Base-by-base conservation (phyloP, 1,140 invertebrate species). In the Aradophagus sp. region DNA sequence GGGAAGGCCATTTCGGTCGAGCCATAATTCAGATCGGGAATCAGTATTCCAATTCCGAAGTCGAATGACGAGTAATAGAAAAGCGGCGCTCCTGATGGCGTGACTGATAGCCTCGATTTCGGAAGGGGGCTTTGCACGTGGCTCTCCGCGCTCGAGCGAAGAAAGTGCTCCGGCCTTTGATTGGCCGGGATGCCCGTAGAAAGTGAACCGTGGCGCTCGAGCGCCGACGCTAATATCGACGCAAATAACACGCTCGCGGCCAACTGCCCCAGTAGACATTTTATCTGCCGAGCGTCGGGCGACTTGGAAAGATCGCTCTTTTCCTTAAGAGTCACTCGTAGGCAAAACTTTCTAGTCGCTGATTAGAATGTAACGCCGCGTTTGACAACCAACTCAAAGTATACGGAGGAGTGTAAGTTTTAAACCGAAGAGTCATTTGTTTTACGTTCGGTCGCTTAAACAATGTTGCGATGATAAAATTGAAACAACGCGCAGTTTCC, bases 161-260 rank as follows among this genome's bases (percentile, higher is more conserved):
- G 79, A 80, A 81, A 81, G 77, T 78, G 63, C 56, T 76, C 69
- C 50, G 36, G 36, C 2, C 27, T 66, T 71, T 55, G 58, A 73
- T 74, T 74, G 75, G 47, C 61, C 10, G 23, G 11, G 32, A 26
- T 0, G 32, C 19, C 36, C 55, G 77, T 80, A 80, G 79, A 82
- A 82, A 82, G 79, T 77, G 78, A 81, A 75, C 74, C 71, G 58
- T 74, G 26, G n/a, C n/a, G n/a, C n/a, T n/a, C 69, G 48, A 39
- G 78, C 68, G 56, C 68, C 44, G 45, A 77, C 58, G 36, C 31
- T 38, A 62, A 69, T 38, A 32, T 65, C 55, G 62, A 71, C 50
- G 62, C 38, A 48, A 36, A 36, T 13, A 68, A 74, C 58, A 62
- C 39, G 29, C 62, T 72, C 45, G 31, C 29, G 32, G 45, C 36